Percentiles rank a stretch among this genome's conserved stretches.
These are phyloP conservation scores for Julus scandinavius DNA, from an alignment of 2,888 invertebrate species.

Conservation along the genomic window DNA sequence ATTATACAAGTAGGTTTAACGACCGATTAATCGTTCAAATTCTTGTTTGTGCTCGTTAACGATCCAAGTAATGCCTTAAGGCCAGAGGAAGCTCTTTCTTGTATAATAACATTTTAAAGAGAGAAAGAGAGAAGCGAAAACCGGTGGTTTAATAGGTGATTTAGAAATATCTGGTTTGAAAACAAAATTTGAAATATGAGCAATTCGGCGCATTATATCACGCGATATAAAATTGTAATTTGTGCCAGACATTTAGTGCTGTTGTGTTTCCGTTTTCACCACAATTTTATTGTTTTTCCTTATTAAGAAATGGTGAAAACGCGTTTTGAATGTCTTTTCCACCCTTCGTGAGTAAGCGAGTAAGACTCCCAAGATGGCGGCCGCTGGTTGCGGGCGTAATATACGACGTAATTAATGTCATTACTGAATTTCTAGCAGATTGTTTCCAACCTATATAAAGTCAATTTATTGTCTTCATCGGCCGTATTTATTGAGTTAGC, in stretches of 20 bases:
- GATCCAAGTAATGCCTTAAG: background rate
- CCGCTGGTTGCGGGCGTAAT: background rate
- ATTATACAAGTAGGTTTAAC: background rate
- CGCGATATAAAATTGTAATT: conserved; percentile 24
- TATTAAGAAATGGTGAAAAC: background rate
- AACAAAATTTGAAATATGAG: conserved; percentile 1
- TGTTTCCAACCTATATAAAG: conserved; percentile 39
- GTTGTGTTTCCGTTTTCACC: background rate
- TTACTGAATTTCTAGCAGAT: conserved; percentile 42
- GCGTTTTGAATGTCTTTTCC: background rate
- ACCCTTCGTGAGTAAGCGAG: background rate
- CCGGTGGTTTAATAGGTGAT: background rate
- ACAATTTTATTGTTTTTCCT: background rate
- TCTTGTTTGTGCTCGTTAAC: background rate
- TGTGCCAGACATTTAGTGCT: background rate
- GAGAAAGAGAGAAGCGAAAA: background rate
- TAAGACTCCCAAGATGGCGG: conserved; percentile 39
- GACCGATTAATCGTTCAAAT: background rate
- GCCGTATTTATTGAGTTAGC: conserved; percentile 39
- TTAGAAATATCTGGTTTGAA: background rate
- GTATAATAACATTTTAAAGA: background rate
- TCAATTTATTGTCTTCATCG: conserved; percentile 42
- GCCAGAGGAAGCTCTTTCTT: background rate
- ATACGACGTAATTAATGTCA: conserved; percentile 42
- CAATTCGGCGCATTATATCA: background rate